Evolutionary conservation across 2,113 vertebrate species (phyloP), one percentile per base, ranked within the genome.

Genomic region (Camelus dromedarius): DNA sequence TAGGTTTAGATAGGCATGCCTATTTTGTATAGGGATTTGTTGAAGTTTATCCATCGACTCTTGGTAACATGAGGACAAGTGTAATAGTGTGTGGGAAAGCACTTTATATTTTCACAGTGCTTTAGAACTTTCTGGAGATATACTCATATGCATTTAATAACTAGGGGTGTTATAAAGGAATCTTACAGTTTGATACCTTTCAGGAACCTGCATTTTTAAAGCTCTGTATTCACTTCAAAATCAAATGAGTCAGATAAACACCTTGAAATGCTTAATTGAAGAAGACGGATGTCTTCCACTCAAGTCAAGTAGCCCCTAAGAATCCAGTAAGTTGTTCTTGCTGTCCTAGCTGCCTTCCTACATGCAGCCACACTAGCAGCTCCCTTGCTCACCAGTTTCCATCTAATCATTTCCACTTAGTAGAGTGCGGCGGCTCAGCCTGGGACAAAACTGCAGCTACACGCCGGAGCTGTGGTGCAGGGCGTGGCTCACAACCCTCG

Each of bases 131-230:
- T 70, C 62, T 95, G 54, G 87, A 90, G 50, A 92, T 5, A 46
- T 13, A 52, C 8, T 75, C 24, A 32, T 56, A 72, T 18, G 12
- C 30, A 38, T 58, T 35, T 84, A 89, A 86, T 82, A 89, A 64
- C 26, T 64, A n/a, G 8, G 8, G 4, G 0, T 88, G 28, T 89
- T 89, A 85, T 38, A 83, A 66, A 67, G 8, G 3, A 28, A 80
- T 11, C 30, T 91, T 58, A 52, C 62, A 42, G 8, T 94, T 72
- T 66, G 20, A 58, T 50, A n/a, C 2, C 5, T 88, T 86, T 84
- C 15, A 88, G 58, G 35, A 88, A 70, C 20, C 94, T 86, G 10
- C 14, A 52, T 73, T 60, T 91, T 87, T 46, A 93, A 87, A 93
- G 90, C 6, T 75, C 52, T 80, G 60, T 67, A 64, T 28, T 86